Conservation (phyloP, 2,113 vertebrate species). For the Periophthalmodon schlosseri region DNA sequence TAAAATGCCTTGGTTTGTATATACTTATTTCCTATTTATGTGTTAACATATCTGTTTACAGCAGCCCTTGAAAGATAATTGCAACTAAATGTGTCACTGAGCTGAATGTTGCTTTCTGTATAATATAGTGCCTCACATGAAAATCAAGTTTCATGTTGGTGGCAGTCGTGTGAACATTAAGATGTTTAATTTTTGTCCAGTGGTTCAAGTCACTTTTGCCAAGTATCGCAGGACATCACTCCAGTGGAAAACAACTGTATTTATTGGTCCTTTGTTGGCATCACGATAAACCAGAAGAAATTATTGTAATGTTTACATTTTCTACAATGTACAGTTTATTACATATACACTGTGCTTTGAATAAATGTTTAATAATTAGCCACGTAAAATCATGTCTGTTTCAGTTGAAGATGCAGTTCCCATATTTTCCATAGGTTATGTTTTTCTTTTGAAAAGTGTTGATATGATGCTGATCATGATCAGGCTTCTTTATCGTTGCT, state of each 20-base stretch:
- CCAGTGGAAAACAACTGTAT: not conserved
- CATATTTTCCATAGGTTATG: not conserved
- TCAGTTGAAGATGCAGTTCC: not conserved
- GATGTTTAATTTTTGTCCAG: conserved; percentile 56
- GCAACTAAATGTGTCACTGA: conserved; percentile 55
- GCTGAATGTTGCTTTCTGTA: conserved; percentile 89
- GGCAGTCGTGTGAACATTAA: not conserved
- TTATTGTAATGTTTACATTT: not conserved
- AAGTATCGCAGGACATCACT: not conserved
- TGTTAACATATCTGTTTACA: too few relatives aligned
- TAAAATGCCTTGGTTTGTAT: too few relatives aligned
- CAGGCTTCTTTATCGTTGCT: not conserved
- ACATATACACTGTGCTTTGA: not conserved
- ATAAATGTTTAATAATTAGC: not conserved
- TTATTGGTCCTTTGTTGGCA: conserved; percentile 76
- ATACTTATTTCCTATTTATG: too few relatives aligned
- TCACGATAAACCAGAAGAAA: conserved; percentile 58
- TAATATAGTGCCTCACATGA: conserved; percentile 96
- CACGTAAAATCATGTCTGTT: not conserved
- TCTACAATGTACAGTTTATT: not conserved
- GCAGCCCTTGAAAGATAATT: too few relatives aligned
- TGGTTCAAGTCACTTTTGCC: conserved; percentile 65
- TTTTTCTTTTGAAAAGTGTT: not conserved
- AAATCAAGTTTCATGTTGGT: conserved; percentile 73
- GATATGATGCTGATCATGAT: not conserved